These are phyloP conservation scores for Eristalis arbustorum DNA, from an alignment of 2,888 invertebrate species.

Conservation along the genomic window DNA sequence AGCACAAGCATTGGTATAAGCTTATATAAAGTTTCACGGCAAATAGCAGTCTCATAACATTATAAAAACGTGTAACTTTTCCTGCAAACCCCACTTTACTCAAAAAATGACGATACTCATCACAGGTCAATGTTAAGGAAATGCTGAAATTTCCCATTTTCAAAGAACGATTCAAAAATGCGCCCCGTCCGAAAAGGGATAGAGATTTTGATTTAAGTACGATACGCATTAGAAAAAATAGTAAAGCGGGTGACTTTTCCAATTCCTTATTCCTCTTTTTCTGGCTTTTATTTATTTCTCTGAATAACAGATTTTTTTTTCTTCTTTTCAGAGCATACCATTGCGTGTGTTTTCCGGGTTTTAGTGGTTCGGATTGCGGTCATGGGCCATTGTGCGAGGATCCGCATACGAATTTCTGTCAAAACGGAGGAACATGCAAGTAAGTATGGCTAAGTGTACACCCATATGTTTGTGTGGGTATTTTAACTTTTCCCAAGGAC, in stretches of 20 bases:
- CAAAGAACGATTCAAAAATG: slow-evolving; percentile 13
- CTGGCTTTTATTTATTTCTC: slow-evolving; percentile 1
- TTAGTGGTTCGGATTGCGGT: slow-evolving; percentile 89
- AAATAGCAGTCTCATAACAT: no score
- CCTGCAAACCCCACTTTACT: not conserved
- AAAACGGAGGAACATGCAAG: slow-evolving; percentile 93
- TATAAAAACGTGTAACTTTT: not conserved
- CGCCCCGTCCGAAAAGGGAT: not conserved
- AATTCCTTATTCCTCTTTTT: slow-evolving; percentile 20
- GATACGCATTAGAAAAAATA: slow-evolving; percentile 10
- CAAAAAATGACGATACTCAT: not conserved
- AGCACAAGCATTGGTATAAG: no score
- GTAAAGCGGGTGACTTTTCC: slow-evolving; percentile 26
- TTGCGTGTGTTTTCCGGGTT: slow-evolving; percentile 91
- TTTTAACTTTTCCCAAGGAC: slow-evolving; percentile 38
- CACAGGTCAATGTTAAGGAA: not conserved
- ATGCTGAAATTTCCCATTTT: not conserved
- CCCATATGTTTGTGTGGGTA: not conserved
- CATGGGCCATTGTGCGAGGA: slow-evolving; percentile 89
- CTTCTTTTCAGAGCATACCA: slow-evolving; percentile 84
- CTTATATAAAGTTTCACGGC: no score
- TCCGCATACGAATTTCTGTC: slow-evolving; percentile 85
- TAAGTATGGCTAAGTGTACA: slow-evolving; percentile 79
- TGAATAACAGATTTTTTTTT: slow-evolving; percentile 36
- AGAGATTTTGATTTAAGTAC: slow-evolving; percentile 33